Evolutionary conservation across 2,113 vertebrate genomes (phyloP), one percentile per base, ranked within the genome.

Genomic region (Hydropotes inermis): DNA sequence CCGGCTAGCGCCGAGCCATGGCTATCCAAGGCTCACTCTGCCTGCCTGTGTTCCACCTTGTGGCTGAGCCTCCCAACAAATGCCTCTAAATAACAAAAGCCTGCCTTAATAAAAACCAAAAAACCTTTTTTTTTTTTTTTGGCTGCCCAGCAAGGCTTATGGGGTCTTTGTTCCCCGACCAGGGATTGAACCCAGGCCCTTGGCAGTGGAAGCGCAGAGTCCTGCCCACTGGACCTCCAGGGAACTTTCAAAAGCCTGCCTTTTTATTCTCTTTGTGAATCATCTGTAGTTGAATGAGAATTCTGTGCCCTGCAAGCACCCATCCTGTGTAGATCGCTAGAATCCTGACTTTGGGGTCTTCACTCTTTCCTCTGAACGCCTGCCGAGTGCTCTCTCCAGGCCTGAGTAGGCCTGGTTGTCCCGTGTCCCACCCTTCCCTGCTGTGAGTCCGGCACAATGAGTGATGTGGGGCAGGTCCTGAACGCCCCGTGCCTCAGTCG

Each of bases 401-500:
- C 47, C 39, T 21, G 23, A 36, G 28, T 7, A 7, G 33, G 36
- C 36, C 86, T 11, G 1, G 13, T 21, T 54, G 47, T n/a, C 30
- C 43, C 4, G 3, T 6, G 28, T 33, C 33, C 47, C 5, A 0
- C 14, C 79, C 27, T 33, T 54, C 7, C n/a, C 64, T 2, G 1
- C 43, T 15, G 21, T 57, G 60, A 83, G 8, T 8, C 16, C 50
- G 12, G 0, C 14, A 0, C 23, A 14, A 6, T 7, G 7, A 5
- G 39, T 17, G 78, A 36, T 7, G 0, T 4, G 39, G 33, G 78
- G 12, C 50, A 7, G 16, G 6, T 50, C 61, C 33, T 67, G 30
- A 50, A 9, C 4, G 16, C 30, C 5, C 39, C 3, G 9, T 17
- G 70, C 15, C 52, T 23, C 43, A 3, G 13, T 17, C 0, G 0